Conservation (phyloP, 1,140 invertebrate genomes). For the Formica exsecta region DNA sequence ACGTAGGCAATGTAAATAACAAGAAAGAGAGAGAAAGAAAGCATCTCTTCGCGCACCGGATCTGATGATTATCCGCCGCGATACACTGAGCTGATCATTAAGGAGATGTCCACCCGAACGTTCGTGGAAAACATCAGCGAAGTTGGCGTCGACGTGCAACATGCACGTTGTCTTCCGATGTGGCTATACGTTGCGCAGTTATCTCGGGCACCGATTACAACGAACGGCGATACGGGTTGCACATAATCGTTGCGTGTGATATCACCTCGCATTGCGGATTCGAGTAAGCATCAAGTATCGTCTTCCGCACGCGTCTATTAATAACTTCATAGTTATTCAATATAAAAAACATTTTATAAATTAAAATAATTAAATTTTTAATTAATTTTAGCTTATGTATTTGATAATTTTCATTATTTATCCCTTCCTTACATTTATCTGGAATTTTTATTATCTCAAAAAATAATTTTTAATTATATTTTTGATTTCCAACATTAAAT, state of each 20-base stretch:
- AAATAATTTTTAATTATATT: too few relatives aligned
- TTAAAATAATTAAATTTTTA: too few relatives aligned
- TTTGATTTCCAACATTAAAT: too few relatives aligned
- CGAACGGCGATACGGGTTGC: constrained; percentile 39
- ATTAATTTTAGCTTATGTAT: not conserved
- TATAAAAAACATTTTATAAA: too few relatives aligned
- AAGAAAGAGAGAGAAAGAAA: constrained; percentile 30
- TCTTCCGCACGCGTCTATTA: constrained; percentile 1
- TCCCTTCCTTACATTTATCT: too few relatives aligned
- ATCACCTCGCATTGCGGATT: constrained; percentile 13
- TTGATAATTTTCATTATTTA: too few relatives aligned
- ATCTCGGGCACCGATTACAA: constrained; percentile 54
- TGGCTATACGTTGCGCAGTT: not conserved
- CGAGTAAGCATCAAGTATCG: not conserved
- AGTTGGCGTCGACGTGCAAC: constrained; percentile 56
- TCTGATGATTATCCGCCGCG: constrained; percentile 81
- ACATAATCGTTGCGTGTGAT: constrained; percentile 35
- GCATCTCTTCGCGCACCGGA: constrained; percentile 74
- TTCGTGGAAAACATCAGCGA: constrained; percentile 74
- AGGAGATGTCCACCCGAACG: constrained; percentile 72
- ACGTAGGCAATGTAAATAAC: constrained; percentile 60
- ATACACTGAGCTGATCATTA: constrained; percentile 79
- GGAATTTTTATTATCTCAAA: too few relatives aligned
- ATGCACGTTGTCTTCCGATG: constrained; percentile 31
- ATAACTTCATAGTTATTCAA: not conserved